These are phyloP conservation scores for Chaetogeoica ovagalla DNA, from an alignment of 2,888 invertebrate species.

Conservation along the genomic window DNA sequence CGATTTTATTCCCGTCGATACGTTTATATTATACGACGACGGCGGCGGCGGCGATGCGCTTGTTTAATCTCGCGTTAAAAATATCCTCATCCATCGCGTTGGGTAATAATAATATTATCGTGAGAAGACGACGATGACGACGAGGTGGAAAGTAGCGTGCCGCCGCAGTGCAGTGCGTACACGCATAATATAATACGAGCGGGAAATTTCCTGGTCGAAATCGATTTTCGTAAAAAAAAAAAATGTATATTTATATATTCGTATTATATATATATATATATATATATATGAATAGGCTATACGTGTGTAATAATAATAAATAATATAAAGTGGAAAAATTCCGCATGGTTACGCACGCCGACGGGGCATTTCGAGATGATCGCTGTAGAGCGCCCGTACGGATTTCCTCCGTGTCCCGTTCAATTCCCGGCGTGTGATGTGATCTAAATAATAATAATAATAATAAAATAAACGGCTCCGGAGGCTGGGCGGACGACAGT, in stretches of 20 bases:
- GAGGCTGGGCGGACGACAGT: too few relatives aligned
- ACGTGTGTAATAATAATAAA: constrained; percentile 26
- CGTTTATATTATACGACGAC: too few relatives aligned
- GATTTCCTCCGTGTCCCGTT: constrained; percentile 42
- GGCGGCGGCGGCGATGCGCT: neutral
- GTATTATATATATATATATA: neutral
- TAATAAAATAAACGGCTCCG: constrained; percentile 16
- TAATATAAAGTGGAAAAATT: constrained; percentile 50
- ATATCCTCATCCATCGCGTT: constrained; percentile 20
- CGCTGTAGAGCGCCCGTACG: constrained; percentile 25
- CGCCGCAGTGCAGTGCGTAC: too few relatives aligned
- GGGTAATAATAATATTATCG: too few relatives aligned
- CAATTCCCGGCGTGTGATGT: constrained; percentile 37
- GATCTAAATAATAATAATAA: constrained; percentile 44
- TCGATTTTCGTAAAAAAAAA: constrained; percentile 17
- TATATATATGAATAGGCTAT: neutral
- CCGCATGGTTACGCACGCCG: constrained; percentile 40
- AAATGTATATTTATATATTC: constrained; percentile 12
- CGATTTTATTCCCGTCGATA: too few relatives aligned
- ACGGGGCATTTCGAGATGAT: constrained; percentile 25
- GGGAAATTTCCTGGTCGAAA: constrained; percentile 15
- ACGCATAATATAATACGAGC: neutral
- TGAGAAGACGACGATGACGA: too few relatives aligned
- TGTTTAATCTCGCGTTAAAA: constrained; percentile 50
- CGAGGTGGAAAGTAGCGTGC: too few relatives aligned